Evolutionary conservation across 1,140 invertebrate genomes (phyloP).

Genomic region (Pachyrhynchus sulphureomaculatus): DNA sequence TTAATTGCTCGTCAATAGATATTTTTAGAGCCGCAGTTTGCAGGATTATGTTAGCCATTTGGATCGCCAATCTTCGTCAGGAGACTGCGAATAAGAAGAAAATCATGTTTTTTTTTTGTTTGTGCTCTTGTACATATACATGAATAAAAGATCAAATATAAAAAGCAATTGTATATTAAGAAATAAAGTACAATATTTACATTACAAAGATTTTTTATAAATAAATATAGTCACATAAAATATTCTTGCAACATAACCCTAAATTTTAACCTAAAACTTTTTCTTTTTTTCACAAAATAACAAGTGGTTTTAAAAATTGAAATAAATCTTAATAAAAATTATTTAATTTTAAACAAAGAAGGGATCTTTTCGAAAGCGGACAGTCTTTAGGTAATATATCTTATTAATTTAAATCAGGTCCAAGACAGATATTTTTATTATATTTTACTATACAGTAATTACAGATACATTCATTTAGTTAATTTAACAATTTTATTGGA

Average conservation of each 20-base stretch:
- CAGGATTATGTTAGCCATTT: no score
- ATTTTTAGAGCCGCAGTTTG: no score
- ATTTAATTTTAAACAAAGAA: constrained; percentile 8
- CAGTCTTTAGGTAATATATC: constrained; percentile 24
- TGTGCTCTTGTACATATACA: no score
- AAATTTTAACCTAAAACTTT: background rate
- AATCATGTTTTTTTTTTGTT: no score
- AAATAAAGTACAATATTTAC: constrained; percentile 29
- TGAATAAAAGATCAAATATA: constrained; percentile 6
- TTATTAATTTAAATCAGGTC: constrained; percentile 20
- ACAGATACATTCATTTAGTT: constrained; percentile 6
- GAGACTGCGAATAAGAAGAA: no score
- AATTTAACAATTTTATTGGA: constrained; percentile 7
- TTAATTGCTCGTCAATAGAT: no score
- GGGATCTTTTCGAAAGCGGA: constrained; percentile 18
- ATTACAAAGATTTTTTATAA: constrained; percentile 19
- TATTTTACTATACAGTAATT: constrained; percentile 23
- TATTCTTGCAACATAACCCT: constrained; percentile 11
- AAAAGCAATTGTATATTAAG: constrained; percentile 28
- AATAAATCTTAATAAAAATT: background rate
- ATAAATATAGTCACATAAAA: constrained; percentile 20
- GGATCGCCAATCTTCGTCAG: no score
- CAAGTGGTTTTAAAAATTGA: background rate
- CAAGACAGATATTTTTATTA: constrained; percentile 14
- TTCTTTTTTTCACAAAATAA: background rate